phyloP scores from a whole-genome alignment of 2,113 vertebrate genomes.

The Tapirus terrestris region DNA sequence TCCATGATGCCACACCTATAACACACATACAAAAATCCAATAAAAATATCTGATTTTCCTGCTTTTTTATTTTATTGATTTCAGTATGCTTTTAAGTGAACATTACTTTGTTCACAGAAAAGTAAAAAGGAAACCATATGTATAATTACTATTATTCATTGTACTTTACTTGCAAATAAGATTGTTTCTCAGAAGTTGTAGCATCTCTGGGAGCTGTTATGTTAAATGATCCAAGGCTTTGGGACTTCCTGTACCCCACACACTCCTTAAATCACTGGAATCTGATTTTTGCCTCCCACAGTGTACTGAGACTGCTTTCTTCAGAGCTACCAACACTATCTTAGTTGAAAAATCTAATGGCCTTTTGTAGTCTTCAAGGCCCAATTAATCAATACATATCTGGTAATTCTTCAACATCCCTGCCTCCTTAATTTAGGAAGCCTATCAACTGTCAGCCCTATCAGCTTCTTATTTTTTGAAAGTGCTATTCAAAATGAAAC shows the following conservation, averaged over 20 bases:
- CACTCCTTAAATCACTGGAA: neutral
- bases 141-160: neutral
- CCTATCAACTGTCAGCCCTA: neutral
- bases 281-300: neutral
- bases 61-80: slow-evolving; percentile 5
- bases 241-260: neutral
- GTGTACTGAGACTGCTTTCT: neutral
- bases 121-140: neutral
- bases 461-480: neutral
- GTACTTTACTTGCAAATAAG: neutral
- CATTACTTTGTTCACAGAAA: neutral
- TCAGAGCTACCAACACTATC: neutral
- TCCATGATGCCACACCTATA: neutral
- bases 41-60: slow-evolving; percentile 30
- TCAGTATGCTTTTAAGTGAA: neutral
- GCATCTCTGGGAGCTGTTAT: neutral
- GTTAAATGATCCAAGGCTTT: neutral
- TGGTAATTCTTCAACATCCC: neutral
- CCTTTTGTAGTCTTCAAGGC: neutral
- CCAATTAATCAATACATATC: neutral
- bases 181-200: neutral
- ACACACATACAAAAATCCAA: slow-evolving; percentile 20
- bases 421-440: neutral
- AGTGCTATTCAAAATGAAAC: neutral
- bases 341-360: neutral